Evolutionary conservation across 2,113 vertebrate genomes (phyloP).

Genomic region (Takifugu flavidus): DNA sequence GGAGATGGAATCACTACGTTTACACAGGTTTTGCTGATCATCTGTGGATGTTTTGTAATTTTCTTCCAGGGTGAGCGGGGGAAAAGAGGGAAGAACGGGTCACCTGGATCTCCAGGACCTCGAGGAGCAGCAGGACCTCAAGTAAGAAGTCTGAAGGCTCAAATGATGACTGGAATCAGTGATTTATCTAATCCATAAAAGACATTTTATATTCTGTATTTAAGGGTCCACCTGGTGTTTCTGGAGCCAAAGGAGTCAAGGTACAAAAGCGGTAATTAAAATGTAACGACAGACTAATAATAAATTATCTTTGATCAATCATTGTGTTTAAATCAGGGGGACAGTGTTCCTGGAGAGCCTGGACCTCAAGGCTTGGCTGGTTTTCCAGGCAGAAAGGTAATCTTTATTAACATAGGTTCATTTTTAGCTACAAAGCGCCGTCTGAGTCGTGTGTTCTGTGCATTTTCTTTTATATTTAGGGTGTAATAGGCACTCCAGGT

Average conservation of each 20-base stretch:
- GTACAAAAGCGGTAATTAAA: conserved; percentile 45
- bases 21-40: too few relatives aligned
- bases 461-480: conserved; percentile 62
- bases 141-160: conserved; percentile 31
- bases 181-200: too few relatives aligned
- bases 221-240: conserved; percentile 76
- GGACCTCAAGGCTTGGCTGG: conserved; percentile 79
- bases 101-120: conserved; percentile 69
- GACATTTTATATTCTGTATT: neutral
- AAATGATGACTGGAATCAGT: neutral
- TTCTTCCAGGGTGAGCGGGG: conserved; percentile 79
- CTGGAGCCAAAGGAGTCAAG: conserved; percentile 83
- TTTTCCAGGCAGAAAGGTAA: conserved; percentile 77
- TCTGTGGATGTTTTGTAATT: too few relatives aligned
- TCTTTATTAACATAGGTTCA: neutral
- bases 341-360: conserved; percentile 68
- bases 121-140: conserved; percentile 72
- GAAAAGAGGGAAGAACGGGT: conserved; percentile 81
- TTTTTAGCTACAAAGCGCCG: too few relatives aligned
- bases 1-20: too few relatives aligned
- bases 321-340: conserved; percentile 69
- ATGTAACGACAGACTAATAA: neutral
- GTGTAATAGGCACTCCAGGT: conserved; percentile 76
- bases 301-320: neutral
- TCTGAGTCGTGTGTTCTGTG: neutral